Base-by-base conservation (phyloP, 2,888 invertebrate genomes). In the Piscicola geometra region DNA sequence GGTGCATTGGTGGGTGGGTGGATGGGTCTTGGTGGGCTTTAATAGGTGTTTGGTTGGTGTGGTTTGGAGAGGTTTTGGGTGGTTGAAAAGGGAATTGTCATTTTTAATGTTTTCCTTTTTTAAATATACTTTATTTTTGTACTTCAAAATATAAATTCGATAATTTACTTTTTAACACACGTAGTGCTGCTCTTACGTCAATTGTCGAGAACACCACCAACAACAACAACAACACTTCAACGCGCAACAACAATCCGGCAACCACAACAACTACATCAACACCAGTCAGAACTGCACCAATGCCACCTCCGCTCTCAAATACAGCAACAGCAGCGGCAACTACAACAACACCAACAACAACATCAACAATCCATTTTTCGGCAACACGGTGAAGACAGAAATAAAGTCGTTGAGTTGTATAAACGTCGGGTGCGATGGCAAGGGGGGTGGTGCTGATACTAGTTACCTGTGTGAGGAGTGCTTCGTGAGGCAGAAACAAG, bases 401-500 rank as follows among this genome's bases (percentile, higher is more conserved):
- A 25, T 28, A 5, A 41, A 41, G 41, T 5, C 5, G 41, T 50
- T 76, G 28, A 50, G 68, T n/a, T 76, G 76, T 36, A 73, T 76
- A 9, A 75, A 76, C 21, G 9, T 74, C 3, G 76, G 76, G 0
- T 76, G 76, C 25, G 70, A 73, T 60, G 75, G 76, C n/a, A 36
- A 30, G 25, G 73, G 69, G 32, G 76, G 74, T 32, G 69, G 52
- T 18, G 74, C 76, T 0, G 76, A 67, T 9, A 76, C 75, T 0
- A 69, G 76, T 32, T 76, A 76, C 47, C 50, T 76, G 50, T 76
- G 76, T 82, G 80, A 85, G 76, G 82, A 85, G 79, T 86, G 89
- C 81, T 88, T 83, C 79, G 84, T 85, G 56, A 85, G 86, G 76
- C 88, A 88, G 80, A 85, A 85, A 77, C 81, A 83, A 71, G 84